Evolutionary conservation across 2,113 vertebrate genomes (phyloP), one percentile per base, ranked within the genome.

Genomic region (Ailurus styani): DNA sequence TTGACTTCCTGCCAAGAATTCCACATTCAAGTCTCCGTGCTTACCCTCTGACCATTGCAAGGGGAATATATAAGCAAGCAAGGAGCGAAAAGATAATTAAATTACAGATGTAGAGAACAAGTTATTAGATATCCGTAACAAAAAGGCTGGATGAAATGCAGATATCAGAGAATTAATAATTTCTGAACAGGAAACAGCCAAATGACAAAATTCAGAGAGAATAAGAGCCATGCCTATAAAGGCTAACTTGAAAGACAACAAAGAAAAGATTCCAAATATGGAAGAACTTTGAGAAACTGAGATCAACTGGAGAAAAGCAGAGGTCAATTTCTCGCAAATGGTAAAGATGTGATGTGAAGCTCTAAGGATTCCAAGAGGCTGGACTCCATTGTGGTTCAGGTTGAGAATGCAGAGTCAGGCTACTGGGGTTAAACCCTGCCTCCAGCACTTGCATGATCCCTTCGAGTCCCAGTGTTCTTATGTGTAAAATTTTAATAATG

Each of bases 231-330:
- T 0, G 20, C 25, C 42, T 70, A 52, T 54, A 27, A 52, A 78
- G 40, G 25, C 37, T 72, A 57, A 86, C 9, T 84, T 40, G 73
- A 93, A 90, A 93, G 78, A 50, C 13, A 91, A 10, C 72, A 62
- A 64, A 89, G 79, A 52, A 85, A 72, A 87, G n/a, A 17, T 93
- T 40, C 27, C 87, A 95, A 93, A 73, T 86, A 45, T 20, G 18
- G 62, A 81, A 88, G 45, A 85, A 64, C 34, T 91, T 45, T 75
- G 84, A 92, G 88, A 85, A 89, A 54, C 40, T 47, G 79, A 73
- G 96, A 47, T 75, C 64, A 82, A 73, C 1, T 29, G 54, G 73
- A 90, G 54, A 87, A 90, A 95, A 68, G 25, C 55, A 95, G 45
- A 88, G 60, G 62, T 11, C 70, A 37, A 4, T 79, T 34, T 86